Conservation (phyloP, 23 tunicate genomes). For the Trididemnum nubilum region DNA sequence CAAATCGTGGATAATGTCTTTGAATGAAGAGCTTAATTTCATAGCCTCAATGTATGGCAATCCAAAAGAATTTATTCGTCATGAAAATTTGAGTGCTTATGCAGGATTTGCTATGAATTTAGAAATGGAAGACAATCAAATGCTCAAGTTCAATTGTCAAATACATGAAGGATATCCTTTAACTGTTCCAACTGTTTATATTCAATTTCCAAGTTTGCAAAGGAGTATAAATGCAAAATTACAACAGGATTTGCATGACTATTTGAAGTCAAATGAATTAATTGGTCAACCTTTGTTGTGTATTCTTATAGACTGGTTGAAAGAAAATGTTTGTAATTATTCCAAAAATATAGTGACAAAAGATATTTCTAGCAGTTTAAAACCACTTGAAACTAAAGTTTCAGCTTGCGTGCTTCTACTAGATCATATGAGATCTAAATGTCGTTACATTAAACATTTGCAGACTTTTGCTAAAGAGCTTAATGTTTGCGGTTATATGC, state of each 20-base stretch:
- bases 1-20: too few relatives aligned
- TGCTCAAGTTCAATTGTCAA: neutral
- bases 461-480: constrained; percentile 33
- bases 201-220: constrained; percentile 5
- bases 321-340: neutral
- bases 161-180: constrained; percentile 37
- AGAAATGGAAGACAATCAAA: neutral
- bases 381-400: too few relatives aligned
- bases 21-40: neutral
- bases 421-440: constrained; percentile 66
- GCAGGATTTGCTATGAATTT: neutral
- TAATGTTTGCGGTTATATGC: constrained; percentile 16
- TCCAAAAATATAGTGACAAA: too few relatives aligned
- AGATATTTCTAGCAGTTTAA: too few relatives aligned
- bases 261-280: neutral
- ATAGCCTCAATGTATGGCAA: neutral
- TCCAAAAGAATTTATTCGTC: neutral
- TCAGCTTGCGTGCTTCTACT: constrained; percentile 21
- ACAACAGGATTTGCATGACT: neutral
- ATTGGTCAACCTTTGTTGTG: constrained; percentile 39
- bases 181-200: constrained; percentile 37
- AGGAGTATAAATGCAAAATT: neutral
- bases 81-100: neutral
- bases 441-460: constrained; percentile 28
- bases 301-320: constrained; percentile 30